phyloP scores from a whole-genome alignment of 30 jellyfish, hydroid and myxozoan species.

The Turritopsis dohrnii region DNA sequence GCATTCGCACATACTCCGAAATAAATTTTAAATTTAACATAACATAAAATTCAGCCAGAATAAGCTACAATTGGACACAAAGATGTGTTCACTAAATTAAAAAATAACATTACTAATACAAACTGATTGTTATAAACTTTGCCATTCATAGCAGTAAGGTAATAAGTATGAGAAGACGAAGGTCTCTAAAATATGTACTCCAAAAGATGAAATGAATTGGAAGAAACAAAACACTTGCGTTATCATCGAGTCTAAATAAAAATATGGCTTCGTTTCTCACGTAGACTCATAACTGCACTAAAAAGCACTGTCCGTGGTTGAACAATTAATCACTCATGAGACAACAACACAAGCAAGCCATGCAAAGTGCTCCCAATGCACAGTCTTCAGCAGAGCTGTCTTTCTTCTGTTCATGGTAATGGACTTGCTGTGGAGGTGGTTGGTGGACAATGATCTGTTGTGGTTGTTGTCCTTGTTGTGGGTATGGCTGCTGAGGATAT shows the following conservation, averaged over 20 bases:
- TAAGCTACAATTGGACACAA: background rate
- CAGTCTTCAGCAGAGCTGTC: conserved; percentile 90
- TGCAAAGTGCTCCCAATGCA: conserved; percentile 90
- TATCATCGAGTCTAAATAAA: background rate
- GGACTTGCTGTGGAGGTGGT: conserved; percentile 56
- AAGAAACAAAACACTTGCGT: background rate
- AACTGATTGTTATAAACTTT: no score
- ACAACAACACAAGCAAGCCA: conserved; percentile 94
- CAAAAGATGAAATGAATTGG: background rate
- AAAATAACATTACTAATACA: background rate
- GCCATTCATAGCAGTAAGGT: no score
- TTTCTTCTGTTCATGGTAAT: conserved; percentile 33
- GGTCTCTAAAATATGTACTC: no score
- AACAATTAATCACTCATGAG: conserved; percentile 44
- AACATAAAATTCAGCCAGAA: background rate
- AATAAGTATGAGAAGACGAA: no score
- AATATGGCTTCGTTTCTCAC: background rate
- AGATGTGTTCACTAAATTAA: background rate
- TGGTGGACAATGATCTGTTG: conserved; percentile 59
- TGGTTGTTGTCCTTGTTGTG: conserved; percentile 26
- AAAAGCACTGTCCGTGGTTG: background rate
- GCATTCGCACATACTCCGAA: background rate
- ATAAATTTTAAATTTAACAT: background rate
- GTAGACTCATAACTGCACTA: background rate
- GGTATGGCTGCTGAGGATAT: conserved; percentile 16